A percentile compares a stretch with the other conserved stretches of the same genome.
These are phyloP conservation scores for Acleris literana DNA, from an alignment of 2,888 invertebrate species.

Conservation along the genomic window DNA sequence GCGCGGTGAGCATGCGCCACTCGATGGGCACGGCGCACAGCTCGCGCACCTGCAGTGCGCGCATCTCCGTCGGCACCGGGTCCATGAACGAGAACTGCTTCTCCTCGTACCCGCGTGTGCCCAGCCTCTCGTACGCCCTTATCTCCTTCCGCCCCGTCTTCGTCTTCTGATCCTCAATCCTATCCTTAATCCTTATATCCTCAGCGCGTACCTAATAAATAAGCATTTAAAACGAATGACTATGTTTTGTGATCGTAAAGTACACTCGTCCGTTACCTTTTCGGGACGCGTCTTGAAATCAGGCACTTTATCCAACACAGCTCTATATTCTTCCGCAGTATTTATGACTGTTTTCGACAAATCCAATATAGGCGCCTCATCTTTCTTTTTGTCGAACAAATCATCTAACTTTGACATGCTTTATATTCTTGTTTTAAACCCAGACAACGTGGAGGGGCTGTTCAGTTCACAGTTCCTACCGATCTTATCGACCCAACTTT, in stretches of 20 bases:
- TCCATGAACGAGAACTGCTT: conserved; percentile 85
- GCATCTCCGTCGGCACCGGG: conserved; percentile 93
- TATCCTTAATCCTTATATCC: conserved; percentile 90
- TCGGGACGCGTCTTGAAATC: conserved; percentile 95
- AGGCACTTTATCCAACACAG: conserved; percentile 92
- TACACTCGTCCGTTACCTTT: conserved; percentile 80
- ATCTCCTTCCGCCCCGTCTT: conserved; percentile 89
- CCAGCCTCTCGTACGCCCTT: conserved; percentile 85
- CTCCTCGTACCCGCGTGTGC: conserved; percentile 84
- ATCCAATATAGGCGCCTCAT: conserved; percentile 92
- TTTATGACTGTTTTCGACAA: conserved; percentile 90
- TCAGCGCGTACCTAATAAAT: conserved; percentile 87
- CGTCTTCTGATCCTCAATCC: conserved; percentile 87
- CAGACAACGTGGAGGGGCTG: conserved; percentile 27
- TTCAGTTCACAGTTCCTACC: conserved; percentile 18
- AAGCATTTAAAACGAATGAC: not conserved
- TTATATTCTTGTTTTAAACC: conserved; percentile 18
- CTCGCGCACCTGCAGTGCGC: conserved; percentile 88
- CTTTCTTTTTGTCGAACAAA: conserved; percentile 92
- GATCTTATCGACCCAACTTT: conserved; percentile 65
- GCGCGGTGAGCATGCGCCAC: conserved; percentile 96
- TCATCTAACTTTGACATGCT: conserved; percentile 90
- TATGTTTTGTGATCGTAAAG: not conserved
- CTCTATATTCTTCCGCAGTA: conserved; percentile 91
- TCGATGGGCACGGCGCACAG: conserved; percentile 93